phyloP scores from a whole-genome alignment of 2,797 vertebrate genomes.

The Xiphorhynchus erythropygius region DNA sequence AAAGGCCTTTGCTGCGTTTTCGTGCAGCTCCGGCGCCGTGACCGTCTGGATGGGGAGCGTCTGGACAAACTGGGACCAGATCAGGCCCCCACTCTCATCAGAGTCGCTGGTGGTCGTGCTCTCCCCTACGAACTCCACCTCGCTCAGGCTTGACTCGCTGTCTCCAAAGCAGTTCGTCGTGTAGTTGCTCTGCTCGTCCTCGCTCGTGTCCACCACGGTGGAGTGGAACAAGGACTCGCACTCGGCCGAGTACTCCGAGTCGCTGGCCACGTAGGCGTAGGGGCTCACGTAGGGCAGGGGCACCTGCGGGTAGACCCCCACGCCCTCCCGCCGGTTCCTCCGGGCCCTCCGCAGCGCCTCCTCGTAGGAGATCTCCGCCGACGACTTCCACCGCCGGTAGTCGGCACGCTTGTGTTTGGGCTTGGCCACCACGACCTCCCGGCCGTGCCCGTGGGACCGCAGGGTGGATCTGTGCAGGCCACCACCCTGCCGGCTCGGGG shows the following conservation, averaged over 20 bases:
- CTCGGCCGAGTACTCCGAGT: conserved; percentile 94
- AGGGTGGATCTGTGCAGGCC: conserved; percentile 36
- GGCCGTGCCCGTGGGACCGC: conserved; percentile 77
- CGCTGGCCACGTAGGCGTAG: conserved; percentile 83
- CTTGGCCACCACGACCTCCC: conserved; percentile 85
- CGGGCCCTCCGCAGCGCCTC: conserved; percentile 80
- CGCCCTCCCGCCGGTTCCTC: conserved; percentile 76
- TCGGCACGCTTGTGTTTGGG: conserved; percentile 87
- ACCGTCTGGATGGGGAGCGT: conserved; percentile 77
- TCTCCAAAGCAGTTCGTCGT: conserved; percentile 94
- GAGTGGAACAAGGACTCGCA: conserved; percentile 94
- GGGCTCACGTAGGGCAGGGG: conserved; percentile 77
- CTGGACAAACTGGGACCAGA: conserved; percentile 87
- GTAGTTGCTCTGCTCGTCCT: conserved; percentile 91
- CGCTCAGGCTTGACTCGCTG: conserved; percentile 89
- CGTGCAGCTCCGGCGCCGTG: conserved; percentile 73
- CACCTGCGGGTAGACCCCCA: conserved; percentile 64
- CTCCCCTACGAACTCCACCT: conserved; percentile 85
- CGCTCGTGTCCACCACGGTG: conserved; percentile 91
- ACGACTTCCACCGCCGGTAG: conserved; percentile 81
- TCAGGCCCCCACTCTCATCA: conserved; percentile 83
- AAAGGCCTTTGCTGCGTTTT: conserved; percentile 82
- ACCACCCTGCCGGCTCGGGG: conserved; percentile 22
- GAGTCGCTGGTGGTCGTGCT: conserved; percentile 87
- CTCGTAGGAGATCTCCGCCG: conserved; percentile 82